Percentiles rank a stretch among this genome's conserved stretches.
These are phyloP conservation scores for Oreotragus oreotragus DNA, from an alignment of 2,113 vertebrate genomes.

Conservation along the genomic window DNA sequence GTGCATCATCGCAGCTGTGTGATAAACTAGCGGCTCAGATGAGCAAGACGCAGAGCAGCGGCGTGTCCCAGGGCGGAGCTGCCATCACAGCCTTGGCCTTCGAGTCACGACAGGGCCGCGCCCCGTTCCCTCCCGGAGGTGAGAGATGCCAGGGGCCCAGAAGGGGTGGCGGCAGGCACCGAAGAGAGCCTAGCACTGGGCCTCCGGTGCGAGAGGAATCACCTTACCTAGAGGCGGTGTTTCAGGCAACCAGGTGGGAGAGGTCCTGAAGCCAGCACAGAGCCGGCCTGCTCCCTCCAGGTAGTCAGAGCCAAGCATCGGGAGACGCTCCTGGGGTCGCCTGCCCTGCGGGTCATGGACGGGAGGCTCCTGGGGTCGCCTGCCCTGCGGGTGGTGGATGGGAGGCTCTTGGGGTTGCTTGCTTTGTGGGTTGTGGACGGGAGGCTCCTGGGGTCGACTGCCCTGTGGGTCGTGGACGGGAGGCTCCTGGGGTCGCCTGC, in stretches of 20 bases:
- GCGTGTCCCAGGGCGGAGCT: not conserved
- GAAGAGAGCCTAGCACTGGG: too few relatives aligned
- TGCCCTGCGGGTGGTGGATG: rapidly evolving
- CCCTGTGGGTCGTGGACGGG: rapidly evolving
- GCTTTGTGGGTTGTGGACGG: rapidly evolving
- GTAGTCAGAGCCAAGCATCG: rapidly evolving
- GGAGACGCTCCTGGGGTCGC: not conserved
- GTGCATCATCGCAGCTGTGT: rapidly evolving
- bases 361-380: rapidly evolving
- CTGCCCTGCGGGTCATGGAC: rapidly evolving
- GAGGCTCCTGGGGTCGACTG: rapidly evolving
- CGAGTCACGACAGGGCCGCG: not conserved
- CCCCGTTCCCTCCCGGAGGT: not conserved
- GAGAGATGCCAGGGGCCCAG: rapidly evolving
- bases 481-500: not conserved
- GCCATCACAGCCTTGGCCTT: too few relatives aligned
- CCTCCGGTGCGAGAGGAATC: not conserved
- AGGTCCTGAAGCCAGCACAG: not conserved
- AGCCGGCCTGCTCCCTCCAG: rapidly evolving
- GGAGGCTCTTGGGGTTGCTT: rapidly evolving
- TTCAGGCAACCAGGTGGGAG: not conserved
- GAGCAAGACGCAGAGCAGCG: rapidly evolving
- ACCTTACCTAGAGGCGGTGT: not conserved
- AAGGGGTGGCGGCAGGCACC: rapidly evolving
- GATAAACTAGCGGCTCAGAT: not conserved